Evolutionary conservation across 2,888 invertebrate genomes (phyloP).

Genomic region (Chalcis sispes): DNA sequence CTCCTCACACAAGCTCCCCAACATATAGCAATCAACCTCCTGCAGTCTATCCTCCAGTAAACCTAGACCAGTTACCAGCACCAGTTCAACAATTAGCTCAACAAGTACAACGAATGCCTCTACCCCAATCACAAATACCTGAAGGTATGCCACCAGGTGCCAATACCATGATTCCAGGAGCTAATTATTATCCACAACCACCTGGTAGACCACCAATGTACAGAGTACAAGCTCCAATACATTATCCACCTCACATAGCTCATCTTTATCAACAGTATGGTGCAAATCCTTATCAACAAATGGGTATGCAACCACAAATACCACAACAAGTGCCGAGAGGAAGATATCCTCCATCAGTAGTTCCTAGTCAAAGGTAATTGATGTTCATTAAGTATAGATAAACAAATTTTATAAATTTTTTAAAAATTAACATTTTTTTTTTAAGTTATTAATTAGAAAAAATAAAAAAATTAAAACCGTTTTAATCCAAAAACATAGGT

Average conservation of each 20-base stretch:
- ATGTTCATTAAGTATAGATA: background rate
- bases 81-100: conserved; percentile 75
- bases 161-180: conserved; percentile 70
- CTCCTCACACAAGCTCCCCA: conserved; percentile 69
- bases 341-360: conserved; percentile 61
- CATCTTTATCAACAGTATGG: conserved; percentile 70
- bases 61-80: conserved; percentile 73
- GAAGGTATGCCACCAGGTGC: conserved; percentile 71
- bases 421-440: conserved; percentile 12
- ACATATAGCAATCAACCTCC: conserved; percentile 62
- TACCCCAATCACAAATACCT: conserved; percentile 71
- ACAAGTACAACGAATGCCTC: conserved; percentile 74
- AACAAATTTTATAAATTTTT: too few species aligned
- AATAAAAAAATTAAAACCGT: background rate
- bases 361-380: conserved; percentile 60
- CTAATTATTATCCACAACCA: conserved; percentile 74
- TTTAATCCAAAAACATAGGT: too few species aligned
- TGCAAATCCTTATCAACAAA: conserved; percentile 62
- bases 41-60: conserved; percentile 68
- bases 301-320: conserved; percentile 66
- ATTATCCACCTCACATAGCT: conserved; percentile 69
- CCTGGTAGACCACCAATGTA: conserved; percentile 75
- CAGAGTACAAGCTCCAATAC: conserved; percentile 70
- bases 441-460: background rate
- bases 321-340: conserved; percentile 58